Conservation (phyloP, 2,888 invertebrate species). For the Tinea semifulvella region DNA sequence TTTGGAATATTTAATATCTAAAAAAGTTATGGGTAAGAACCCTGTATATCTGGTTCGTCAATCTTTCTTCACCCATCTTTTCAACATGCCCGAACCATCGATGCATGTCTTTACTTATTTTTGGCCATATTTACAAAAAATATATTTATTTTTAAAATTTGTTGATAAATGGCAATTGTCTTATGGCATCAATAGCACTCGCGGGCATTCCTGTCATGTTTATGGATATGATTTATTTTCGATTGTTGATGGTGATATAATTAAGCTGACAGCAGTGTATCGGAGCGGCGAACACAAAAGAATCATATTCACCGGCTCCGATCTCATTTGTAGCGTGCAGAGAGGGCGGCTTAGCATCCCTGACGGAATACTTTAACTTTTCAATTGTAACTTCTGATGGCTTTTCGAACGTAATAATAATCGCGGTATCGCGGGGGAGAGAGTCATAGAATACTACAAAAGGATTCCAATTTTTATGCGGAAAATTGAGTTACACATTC, state of each 20-base stretch:
- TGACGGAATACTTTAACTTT: conserved; percentile 65
- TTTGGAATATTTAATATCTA: too few species aligned
- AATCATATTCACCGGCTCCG: conserved; percentile 45
- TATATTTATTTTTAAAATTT: too few species aligned
- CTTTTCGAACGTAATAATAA: conserved; percentile 67
- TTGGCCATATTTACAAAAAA: too few species aligned
- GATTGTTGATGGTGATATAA: conserved; percentile 22
- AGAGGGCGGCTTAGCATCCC: conserved; percentile 46
- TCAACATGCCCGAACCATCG: too few species aligned
- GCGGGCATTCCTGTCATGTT: too few species aligned
- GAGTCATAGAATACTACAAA: conserved; percentile 57
- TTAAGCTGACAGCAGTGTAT: conserved; percentile 28
- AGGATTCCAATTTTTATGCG: conserved; percentile 61
- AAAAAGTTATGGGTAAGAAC: too few species aligned
- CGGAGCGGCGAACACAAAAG: conserved; percentile 41
- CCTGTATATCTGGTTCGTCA: too few species aligned
- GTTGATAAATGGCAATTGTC: too few species aligned
- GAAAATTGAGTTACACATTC: conserved; percentile 57
- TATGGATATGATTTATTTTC: background rate
- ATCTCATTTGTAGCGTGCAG: conserved; percentile 58
- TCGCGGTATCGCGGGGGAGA: conserved; percentile 54
- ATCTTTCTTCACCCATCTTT: too few species aligned
- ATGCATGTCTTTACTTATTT: too few species aligned
- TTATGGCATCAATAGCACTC: too few species aligned
- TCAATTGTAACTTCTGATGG: conserved; percentile 68